These are phyloP conservation scores for Caenorhabditis latens DNA, from an alignment of 1,140 invertebrate species.

Conservation along the genomic window DNA sequence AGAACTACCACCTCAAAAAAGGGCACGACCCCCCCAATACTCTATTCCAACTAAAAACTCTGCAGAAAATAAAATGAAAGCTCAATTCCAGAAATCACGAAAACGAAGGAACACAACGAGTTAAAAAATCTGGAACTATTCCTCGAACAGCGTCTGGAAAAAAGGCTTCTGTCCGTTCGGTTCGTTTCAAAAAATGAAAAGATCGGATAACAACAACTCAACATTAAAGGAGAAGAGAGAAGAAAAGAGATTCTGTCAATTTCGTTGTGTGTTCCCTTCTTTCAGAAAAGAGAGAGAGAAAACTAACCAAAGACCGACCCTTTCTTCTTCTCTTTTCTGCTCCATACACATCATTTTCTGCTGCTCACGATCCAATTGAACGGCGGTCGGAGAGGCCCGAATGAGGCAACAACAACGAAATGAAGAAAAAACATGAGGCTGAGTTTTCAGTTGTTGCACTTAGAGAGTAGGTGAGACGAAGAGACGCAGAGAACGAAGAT, in stretches of 20 bases:
- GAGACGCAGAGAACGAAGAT: constrained; percentile 1
- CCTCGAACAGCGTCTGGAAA: no score
- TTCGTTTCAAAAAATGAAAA: neutral
- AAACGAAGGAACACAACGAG: no score
- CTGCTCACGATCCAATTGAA: constrained; percentile 32
- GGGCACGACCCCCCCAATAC: no score
- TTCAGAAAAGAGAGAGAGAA: neutral
- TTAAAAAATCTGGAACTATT: no score
- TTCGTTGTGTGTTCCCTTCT: no score
- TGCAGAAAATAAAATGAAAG: no score
- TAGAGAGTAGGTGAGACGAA: neutral
- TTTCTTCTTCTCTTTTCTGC: neutral
- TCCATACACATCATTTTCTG: constrained; percentile 21
- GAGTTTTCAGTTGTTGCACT: neutral
- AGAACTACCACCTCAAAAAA: no score
- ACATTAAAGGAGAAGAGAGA: neutral
- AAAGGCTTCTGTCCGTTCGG: no score
- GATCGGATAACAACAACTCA: constrained; percentile 1
- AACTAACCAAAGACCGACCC: constrained; percentile 36
- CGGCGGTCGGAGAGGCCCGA: neutral
- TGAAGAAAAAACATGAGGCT: neutral
- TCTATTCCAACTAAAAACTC: no score
- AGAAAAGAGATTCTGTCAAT: constrained; percentile 15
- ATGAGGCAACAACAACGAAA: constrained; percentile 7
- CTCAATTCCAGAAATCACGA: no score